Base-by-base conservation (phyloP, 1,140 invertebrate species). In the Zaprionus taronus region DNA sequence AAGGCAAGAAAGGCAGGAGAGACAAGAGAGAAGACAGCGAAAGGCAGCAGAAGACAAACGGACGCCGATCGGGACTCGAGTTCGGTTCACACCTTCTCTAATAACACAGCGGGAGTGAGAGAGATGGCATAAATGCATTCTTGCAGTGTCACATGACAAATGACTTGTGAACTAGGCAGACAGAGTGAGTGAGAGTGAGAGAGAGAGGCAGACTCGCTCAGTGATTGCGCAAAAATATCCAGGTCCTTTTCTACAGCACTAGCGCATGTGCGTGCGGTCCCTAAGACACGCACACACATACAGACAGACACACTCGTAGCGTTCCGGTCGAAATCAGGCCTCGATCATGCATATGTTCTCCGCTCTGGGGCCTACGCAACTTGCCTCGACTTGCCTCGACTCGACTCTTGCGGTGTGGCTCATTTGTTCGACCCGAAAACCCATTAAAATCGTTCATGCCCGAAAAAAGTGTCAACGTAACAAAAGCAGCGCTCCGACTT, bases 401-500 rank as follows among this genome's bases (percentile, higher is more conserved):
- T 66, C 36, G 53, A 41, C 57, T 60, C 76, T 77, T 41, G 67
- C 73, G 58, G 58, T 53, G 63, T 82, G 83, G 85, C 85, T 90
- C 84, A 89, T 89, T 89, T 89, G 85, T 89, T 85, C 84, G 72
- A 44, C 57, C 78, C 38, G 85, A 68, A 89, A 81, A 81, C 85
- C 85, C 85, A 89, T 89, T 89, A 90, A 90, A 91, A 82, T 80
- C 85, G 86, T 91, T 92, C 91, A 91, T 91, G 90, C 91, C 91
- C 91, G 83, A 92, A 92, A 91, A 92, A 92, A 92, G 91, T 92
- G 91, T 92, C 91, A 92, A 92, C 91, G 83, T 83, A 92, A 92
- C 91, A 92, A 92, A 92, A 92, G 91, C 91, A 92, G 79, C 80
- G 91, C 78, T 58, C 75, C 60, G 65, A 91, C 84, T 79, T 92